Evolutionary conservation across 2,888 invertebrate species (phyloP).

Genomic region (Xylota segnis): DNA sequence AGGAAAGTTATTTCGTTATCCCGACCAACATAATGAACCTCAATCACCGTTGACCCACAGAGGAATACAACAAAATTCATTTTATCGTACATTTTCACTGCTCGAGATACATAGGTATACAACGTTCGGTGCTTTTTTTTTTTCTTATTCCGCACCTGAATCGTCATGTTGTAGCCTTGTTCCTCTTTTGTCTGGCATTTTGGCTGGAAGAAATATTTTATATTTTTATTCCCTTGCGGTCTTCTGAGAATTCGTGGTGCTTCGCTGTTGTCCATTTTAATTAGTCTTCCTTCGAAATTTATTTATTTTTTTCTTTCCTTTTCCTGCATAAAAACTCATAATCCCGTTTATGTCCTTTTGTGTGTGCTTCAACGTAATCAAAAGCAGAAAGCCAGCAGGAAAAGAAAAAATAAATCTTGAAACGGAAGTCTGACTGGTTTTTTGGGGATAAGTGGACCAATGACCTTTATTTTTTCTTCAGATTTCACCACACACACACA

Average conservation of each 20-base stretch:
- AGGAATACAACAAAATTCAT: slow-evolving; percentile 10
- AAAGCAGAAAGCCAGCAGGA: neutral
- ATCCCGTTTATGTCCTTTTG: slow-evolving; percentile 53
- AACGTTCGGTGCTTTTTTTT: too few species aligned
- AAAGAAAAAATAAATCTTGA: slow-evolving; percentile 50
- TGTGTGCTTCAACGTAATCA: slow-evolving; percentile 11
- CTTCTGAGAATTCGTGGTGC: slow-evolving; percentile 40
- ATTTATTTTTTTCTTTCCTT: neutral
- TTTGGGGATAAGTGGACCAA: slow-evolving; percentile 54
- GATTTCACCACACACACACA: slow-evolving; percentile 47
- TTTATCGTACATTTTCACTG: slow-evolving; percentile 20
- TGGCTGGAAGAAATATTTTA: neutral
- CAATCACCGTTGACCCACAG: slow-evolving; percentile 50
- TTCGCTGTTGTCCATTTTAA: slow-evolving; percentile 38
- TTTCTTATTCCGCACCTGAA: slow-evolving; percentile 7
- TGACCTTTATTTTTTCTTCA: slow-evolving; percentile 48
- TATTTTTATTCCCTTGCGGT: slow-evolving; percentile 7
- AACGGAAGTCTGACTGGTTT: slow-evolving; percentile 65
- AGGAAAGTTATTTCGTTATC: slow-evolving; percentile 32
- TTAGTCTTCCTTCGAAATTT: slow-evolving; percentile 24
- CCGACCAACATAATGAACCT: slow-evolving; percentile 28
- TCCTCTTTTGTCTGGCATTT: slow-evolving; percentile 41
- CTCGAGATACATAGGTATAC: neutral
- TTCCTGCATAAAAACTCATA: slow-evolving; percentile 33
- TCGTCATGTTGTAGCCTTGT: neutral